phyloP scores from a whole-genome alignment of 2,113 vertebrate species.

The Poeciliopsis prolifica region DNA sequence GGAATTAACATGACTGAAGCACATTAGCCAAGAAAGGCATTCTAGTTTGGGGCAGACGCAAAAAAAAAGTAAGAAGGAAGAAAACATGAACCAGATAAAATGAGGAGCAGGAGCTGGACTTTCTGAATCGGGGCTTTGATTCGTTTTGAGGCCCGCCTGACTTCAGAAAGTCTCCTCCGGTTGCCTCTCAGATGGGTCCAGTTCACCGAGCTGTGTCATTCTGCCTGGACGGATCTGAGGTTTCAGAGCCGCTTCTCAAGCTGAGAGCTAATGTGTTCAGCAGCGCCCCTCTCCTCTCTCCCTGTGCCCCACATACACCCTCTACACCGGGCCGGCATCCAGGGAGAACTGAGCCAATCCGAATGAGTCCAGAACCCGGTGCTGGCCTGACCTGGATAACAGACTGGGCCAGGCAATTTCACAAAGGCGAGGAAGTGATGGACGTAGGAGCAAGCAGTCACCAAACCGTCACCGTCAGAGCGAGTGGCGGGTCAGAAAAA shows the following conservation, averaged over 20 bases:
- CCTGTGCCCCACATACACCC: constrained; percentile 76
- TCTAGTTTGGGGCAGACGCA: constrained; percentile 5
- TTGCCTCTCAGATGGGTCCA: constrained; percentile 53
- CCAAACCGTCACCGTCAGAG: not conserved
- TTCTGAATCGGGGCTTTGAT: constrained; percentile 47
- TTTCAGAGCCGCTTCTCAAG: constrained; percentile 58
- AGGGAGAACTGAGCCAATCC: constrained; percentile 72
- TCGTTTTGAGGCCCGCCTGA: constrained; percentile 38
- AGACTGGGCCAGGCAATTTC: constrained; percentile 63
- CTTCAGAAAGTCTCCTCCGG: constrained; percentile 40
- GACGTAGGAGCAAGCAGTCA: not conserved
- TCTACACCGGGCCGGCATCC: constrained; percentile 70
- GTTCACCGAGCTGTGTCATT: constrained; percentile 60
- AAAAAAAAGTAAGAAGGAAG: constrained; percentile 5
- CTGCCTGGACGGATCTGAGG: constrained; percentile 47
- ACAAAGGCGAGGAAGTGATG: constrained; percentile 30
- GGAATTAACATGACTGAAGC: constrained; percentile 55
- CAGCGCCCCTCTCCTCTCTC: constrained; percentile 56
- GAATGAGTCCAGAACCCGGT: constrained; percentile 73
- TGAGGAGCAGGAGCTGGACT: constrained; percentile 4
- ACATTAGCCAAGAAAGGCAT: constrained; percentile 43
- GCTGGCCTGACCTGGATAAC: constrained; percentile 77
- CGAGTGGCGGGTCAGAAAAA: not conserved
- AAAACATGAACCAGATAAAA: constrained; percentile 17
- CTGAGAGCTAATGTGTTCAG: constrained; percentile 50